Base-by-base conservation (phyloP, 1,140 invertebrate species). In the Stratiolaelaps scimitus region DNA sequence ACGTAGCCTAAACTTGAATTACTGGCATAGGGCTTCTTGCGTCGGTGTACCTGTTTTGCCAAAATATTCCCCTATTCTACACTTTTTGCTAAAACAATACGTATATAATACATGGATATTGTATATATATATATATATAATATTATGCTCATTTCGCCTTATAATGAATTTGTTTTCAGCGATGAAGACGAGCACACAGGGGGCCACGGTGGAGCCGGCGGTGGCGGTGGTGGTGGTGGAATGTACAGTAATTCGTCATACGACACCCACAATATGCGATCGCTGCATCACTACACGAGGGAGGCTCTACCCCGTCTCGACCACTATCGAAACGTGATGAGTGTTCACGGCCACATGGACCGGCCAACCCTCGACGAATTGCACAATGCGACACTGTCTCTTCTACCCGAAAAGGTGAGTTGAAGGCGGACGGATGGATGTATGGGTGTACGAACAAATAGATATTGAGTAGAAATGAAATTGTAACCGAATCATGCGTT, bases 291-390 rank as follows among this genome's bases (percentile, higher is more conserved):
- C 73, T 86, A 94, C 74, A 94, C 91, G 0, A 79, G 89, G 13
- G 92, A 96, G 78, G 90, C 90, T 1, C 74, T 94, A 47, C 91
- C 91, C 7, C 80, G 90, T 60, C 76, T 92, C 72, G 91, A 94
- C 74, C 92, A 94, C 78, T 96, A 96, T 77, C 82, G 91, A 67
- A 93, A 95, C 75, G 86, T 93, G 68, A 81, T 93, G 79, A 90
- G 88, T 20, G 72, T 81, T 1, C 85, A 93, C 47, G 89, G 89
- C 72, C 87, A 87, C 2, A 87, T 85, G 19, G 88, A 88, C 71
- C 80, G 85, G 72, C 92, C 92, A 2, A 93, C 92, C 2, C 77
- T 96, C 17, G 90, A 93, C 73, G 89, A 95, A 77, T 81, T 96
- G 2, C 90, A 93, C 76, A 88, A 92, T 74, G 82, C 84, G 26